These are phyloP conservation scores for Tadarida brasiliensis DNA, from an alignment of 2,797 vertebrate species.

Conservation along the genomic window DNA sequence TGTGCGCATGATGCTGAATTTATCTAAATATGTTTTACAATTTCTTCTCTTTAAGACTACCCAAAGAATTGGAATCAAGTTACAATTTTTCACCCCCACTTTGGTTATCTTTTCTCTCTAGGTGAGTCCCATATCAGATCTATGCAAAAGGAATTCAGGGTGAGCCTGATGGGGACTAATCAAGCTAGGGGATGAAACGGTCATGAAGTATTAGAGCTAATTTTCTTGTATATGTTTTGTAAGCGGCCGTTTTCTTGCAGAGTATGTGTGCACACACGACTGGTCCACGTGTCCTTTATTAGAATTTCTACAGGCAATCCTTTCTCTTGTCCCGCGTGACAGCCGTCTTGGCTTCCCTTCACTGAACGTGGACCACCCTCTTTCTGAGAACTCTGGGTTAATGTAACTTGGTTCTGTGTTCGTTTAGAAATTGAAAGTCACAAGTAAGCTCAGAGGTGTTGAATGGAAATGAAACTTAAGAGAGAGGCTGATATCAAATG, in stretches of 20 bases:
- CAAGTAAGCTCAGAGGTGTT: background rate
- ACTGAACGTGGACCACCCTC: background rate
- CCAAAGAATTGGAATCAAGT: background rate
- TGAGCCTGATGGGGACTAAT: background rate
- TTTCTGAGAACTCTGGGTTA: background rate
- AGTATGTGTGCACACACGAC: fast-evolving
- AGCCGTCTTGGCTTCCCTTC: background rate
- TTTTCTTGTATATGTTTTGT: slow-evolving; percentile 3
- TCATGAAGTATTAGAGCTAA: background rate
- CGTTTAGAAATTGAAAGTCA: background rate
- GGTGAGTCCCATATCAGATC: background rate
- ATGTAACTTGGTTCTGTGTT: background rate
- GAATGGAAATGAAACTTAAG: background rate
- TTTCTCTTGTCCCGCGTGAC: background rate
- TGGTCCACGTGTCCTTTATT: background rate
- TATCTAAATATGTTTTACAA: background rate
- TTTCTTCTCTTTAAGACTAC: background rate
- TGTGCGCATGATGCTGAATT: background rate
- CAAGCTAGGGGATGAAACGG: background rate
- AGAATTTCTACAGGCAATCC: background rate
- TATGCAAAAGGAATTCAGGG: background rate
- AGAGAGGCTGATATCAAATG: background rate
- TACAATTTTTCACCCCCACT: background rate
- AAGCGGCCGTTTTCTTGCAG: background rate
- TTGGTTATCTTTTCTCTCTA: background rate